A percentile compares a stretch with the other conserved stretches of the same genome.
Conservation (phyloP, 2,113 vertebrate species). For the Ceuthmochares aereus region DNA sequence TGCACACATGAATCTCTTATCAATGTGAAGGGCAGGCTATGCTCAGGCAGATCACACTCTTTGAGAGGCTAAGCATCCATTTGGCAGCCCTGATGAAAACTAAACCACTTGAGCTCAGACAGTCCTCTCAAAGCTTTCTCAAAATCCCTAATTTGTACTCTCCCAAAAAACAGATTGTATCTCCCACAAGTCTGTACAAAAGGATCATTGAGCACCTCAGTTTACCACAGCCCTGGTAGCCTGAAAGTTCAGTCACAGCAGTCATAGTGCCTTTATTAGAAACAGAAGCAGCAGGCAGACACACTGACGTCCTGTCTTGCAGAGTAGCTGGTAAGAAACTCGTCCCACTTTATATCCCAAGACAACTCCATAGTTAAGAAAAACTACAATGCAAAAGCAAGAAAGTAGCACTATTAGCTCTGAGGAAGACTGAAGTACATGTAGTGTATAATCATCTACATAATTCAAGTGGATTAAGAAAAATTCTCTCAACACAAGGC, state of each 20-base stretch:
- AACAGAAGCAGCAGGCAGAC: not conserved
- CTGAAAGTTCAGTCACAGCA: not conserved
- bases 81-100: not conserved
- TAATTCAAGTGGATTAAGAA: not conserved
- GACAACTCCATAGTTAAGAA: not conserved
- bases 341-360: not conserved
- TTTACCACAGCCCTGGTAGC: not conserved
- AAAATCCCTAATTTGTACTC: not conserved
- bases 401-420: not conserved
- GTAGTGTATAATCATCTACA: not conserved
- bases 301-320: not conserved
- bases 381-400: not conserved
- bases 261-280: not conserved
- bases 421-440: not conserved
- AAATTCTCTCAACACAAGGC: not conserved
- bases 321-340: fast-evolving
- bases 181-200: not conserved
- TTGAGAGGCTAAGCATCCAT: not conserved
- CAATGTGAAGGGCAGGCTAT: not conserved
- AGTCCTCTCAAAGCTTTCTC: not conserved
- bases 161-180: fast-evolving
- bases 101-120: not conserved
- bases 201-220: not conserved
- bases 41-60: not conserved
- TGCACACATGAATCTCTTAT: fast-evolving